These are phyloP conservation scores for Phylloscopus collybita DNA, from an alignment of 2,797 vertebrate genomes.

Conservation along the genomic window DNA sequence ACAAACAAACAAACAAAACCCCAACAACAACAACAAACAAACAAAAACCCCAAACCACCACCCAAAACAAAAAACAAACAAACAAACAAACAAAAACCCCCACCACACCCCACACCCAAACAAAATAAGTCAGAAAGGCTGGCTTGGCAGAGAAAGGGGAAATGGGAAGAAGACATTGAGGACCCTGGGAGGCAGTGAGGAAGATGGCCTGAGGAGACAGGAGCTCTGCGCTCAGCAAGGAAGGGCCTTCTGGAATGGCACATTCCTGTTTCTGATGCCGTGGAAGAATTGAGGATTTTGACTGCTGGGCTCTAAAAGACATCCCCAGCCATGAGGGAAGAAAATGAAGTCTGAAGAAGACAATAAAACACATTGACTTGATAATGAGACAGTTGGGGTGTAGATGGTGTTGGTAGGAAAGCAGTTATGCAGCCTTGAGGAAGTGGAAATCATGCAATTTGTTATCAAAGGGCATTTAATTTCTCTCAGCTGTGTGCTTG, in stretches of 20 bases:
- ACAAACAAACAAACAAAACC: no score
- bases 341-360: background rate
- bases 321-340: background rate
- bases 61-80: no score
- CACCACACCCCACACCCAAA: background rate
- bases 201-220: background rate
- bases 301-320: background rate
- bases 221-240: fast-evolving
- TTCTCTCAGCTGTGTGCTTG: background rate
- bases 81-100: no score
- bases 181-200: background rate
- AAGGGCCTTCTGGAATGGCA: background rate
- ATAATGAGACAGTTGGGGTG: background rate
- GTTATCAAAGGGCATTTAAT: background rate
- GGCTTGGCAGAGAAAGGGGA: background rate
- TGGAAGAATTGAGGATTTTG: background rate
- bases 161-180: fast-evolving
- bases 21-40: no score
- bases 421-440: background rate
- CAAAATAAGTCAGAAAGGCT: background rate
- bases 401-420: background rate
- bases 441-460: background rate
- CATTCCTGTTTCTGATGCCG: background rate
- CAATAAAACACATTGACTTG: background rate
- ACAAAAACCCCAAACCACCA: no score